Evolutionary conservation across 2,888 invertebrate species (phyloP), one percentile per base, ranked within the genome.

Genomic region (Tetropium fuscum): DNA sequence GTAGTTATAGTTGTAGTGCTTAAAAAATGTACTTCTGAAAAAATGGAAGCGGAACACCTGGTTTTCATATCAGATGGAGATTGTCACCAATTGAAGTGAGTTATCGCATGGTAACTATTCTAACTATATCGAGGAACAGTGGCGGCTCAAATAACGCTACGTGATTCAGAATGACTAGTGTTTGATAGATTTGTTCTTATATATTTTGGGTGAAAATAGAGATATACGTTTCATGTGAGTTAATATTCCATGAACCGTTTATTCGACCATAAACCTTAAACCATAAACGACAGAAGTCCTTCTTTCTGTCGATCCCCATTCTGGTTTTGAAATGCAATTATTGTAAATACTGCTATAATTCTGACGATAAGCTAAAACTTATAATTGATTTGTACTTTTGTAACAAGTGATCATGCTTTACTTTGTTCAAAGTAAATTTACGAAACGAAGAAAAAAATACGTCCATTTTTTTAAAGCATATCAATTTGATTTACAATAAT

Each of bases 401-500:
- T 16, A 7, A 15, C 18, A 30, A 11, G 27, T 45, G 30, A 15
- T 30, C 22, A 48, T 34, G 48, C 34, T 48, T 34, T 22, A 48
- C 11, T 13, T 36, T 32, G 19, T 36, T 38, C 2, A 38, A 38
- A 36, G 32, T 34, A n/a, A 43, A 48, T 18, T 10, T 18, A 40
- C 40, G 40, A 18, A 43, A 13, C 15, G 22, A 54, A 16, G 32
- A 41, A 49, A 53, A 32, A 58, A 61, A 61, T 48, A 65, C 65
- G 65, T 65, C 65, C 65, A 65, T 53, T 60, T 53, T 58, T 53
- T 51, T 56, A 49, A 56, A 53, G 61, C 66, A 66, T 66, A 66
- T 63, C 66, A 66, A 36, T 53, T 47, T 44, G 13, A 10, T 54
- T 44, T 45, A n/a, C n/a, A 15, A 43, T 41, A 16, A 16, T 45